Evolutionary conservation across 2,888 invertebrate species (phyloP).

Genomic region (Globia sparganii): DNA sequence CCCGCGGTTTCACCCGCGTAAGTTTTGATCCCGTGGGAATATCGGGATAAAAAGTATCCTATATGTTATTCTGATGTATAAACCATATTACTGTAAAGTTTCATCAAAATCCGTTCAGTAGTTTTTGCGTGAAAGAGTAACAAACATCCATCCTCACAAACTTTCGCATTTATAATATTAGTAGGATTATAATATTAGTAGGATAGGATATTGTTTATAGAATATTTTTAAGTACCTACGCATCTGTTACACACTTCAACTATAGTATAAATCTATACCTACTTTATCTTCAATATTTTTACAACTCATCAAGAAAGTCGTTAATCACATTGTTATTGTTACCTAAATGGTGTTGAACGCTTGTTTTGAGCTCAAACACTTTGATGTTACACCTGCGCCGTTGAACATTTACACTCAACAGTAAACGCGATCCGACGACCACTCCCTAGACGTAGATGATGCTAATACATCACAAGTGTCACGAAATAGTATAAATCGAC

Average conservation of each 20-base stretch:
- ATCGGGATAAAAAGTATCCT: no score
- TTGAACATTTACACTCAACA: slow-evolving; percentile 48
- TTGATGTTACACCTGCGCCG: slow-evolving; percentile 77
- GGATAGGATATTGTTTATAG: no score
- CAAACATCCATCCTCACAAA: no score
- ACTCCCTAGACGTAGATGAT: slow-evolving; percentile 40
- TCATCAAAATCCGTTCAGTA: no score
- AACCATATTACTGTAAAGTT: no score
- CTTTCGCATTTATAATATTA: no score
- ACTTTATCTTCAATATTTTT: slow-evolving; percentile 48
- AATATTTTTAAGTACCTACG: background rate
- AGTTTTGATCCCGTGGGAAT: no score
- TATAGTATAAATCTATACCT: background rate
- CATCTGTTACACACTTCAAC: slow-evolving; percentile 5
- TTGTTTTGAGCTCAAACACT: slow-evolving; percentile 72
- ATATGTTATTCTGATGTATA: no score
- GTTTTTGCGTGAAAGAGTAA: no score
- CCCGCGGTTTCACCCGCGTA: no score
- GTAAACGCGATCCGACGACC: slow-evolving; percentile 53
- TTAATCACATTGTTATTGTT: slow-evolving; percentile 72
- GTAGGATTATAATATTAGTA: no score
- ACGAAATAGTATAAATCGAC: slow-evolving; percentile 67
- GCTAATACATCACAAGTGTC: slow-evolving; percentile 51
- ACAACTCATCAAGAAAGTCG: slow-evolving; percentile 57
- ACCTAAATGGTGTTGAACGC: slow-evolving; percentile 67